phyloP scores from a whole-genome alignment of 1,140 invertebrate species.

The Drosophila mayri region DNA sequence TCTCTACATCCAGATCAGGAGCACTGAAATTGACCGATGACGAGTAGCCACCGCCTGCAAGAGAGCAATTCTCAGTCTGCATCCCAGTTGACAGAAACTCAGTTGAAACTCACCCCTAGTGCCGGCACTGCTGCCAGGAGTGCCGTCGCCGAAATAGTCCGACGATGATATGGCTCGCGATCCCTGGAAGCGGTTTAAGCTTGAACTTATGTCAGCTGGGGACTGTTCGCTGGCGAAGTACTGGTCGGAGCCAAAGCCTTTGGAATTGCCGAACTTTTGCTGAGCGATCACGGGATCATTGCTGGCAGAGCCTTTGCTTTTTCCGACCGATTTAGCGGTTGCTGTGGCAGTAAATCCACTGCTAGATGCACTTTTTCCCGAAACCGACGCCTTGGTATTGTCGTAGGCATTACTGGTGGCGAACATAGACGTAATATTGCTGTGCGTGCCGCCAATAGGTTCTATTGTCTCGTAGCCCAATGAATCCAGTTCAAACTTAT shows the following conservation, averaged over 20 bases:
- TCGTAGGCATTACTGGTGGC: constrained; percentile 51
- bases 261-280: constrained; percentile 98
- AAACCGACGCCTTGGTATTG: constrained; percentile 49
- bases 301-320: constrained; percentile 47
- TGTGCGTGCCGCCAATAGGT: constrained; percentile 72
- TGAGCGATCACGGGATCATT: constrained; percentile 88
- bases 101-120: constrained; percentile 35
- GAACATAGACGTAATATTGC: constrained; percentile 84
- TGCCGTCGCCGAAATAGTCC: constrained; percentile 94
- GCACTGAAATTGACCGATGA: constrained; percentile 78
- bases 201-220: constrained; percentile 61
- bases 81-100: neutral
- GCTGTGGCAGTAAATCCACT: neutral
- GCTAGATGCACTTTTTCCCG: constrained; percentile 7
- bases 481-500: constrained; percentile 77
- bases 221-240: constrained; percentile 92
- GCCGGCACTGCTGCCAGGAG: constrained; percentile 57
- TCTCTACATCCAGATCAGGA: constrained; percentile 90
- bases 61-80: too few species aligned
- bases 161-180: constrained; percentile 97
- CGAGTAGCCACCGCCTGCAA: constrained; percentile 56
- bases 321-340: constrained; percentile 6
- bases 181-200: constrained; percentile 91
- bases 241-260: constrained; percentile 98
- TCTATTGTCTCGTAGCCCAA: constrained; percentile 84